Percentiles rank a stretch among this genome's conserved stretches.
phyloP scores from a whole-genome alignment of 2,113 vertebrate genomes.

The Corythaeola cristata region DNA sequence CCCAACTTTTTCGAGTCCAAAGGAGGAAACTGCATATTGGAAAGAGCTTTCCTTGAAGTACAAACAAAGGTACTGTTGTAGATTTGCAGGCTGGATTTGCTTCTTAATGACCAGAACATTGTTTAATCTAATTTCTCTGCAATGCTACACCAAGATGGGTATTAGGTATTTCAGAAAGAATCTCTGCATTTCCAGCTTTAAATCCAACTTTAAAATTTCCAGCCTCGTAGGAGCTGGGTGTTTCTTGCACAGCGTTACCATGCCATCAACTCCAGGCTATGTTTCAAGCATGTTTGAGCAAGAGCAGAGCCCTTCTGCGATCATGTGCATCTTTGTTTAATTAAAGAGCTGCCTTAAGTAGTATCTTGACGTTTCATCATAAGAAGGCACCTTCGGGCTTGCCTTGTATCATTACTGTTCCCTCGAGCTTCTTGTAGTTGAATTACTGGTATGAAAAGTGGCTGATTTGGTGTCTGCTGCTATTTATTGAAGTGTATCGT shows the following conservation, averaged over 20 bases:
- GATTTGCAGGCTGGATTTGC: not conserved
- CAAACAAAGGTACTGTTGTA: slow-evolving; percentile 86
- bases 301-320: not conserved
- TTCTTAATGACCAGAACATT: not conserved
- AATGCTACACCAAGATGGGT: not conserved
- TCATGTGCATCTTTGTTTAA: not conserved
- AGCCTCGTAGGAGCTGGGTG: not conserved
- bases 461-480: not conserved
- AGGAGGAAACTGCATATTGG: slow-evolving; percentile 97
- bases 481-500: not conserved
- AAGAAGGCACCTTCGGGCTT: not conserved
- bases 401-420: not conserved
- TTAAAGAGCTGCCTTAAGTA: slow-evolving; percentile 33
- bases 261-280: slow-evolving; percentile 18
- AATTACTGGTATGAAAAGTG: slow-evolving; percentile 10
- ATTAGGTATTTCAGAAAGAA: not conserved
- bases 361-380: slow-evolving; percentile 20
- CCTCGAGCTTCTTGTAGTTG: not conserved
- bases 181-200: not conserved
- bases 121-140: not conserved
- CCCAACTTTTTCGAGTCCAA: slow-evolving; percentile 92
- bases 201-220: not conserved
- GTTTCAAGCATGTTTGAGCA: slow-evolving; percentile 32
- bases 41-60: slow-evolving; percentile 92
- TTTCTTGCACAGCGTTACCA: not conserved